Evolutionary conservation across 2,888 invertebrate species (phyloP).

Genomic region (Micropterix aruncella): DNA sequence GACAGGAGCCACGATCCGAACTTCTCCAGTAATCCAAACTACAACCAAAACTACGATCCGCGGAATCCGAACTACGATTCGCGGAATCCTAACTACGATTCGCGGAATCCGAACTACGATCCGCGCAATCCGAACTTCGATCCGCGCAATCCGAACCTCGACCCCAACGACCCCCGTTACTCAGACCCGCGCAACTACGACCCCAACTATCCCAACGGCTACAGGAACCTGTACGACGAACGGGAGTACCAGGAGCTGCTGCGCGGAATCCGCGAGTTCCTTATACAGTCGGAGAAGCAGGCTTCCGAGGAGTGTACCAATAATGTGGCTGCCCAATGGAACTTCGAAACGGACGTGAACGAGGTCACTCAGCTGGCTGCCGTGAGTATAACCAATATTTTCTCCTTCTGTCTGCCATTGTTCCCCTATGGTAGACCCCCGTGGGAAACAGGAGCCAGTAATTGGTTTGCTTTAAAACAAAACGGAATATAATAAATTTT

Average conservation of each 20-base stretch:
- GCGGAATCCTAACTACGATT: constrained; percentile 4
- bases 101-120: constrained; percentile 5
- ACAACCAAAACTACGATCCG: constrained; percentile 9
- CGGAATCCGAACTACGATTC: constrained; percentile 13
- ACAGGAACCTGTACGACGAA: constrained; percentile 26
- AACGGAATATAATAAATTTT: no score
- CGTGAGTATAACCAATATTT: constrained; percentile 39
- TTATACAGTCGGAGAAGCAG: constrained; percentile 59
- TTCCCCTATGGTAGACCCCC: no score
- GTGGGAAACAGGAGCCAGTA: no score
- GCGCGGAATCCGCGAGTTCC: constrained; percentile 39
- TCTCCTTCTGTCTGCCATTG: not conserved
- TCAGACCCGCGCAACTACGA: constrained; percentile 9
- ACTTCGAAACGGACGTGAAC: constrained; percentile 78
- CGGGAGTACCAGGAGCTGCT: constrained; percentile 29
- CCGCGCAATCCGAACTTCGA: constrained; percentile 4
- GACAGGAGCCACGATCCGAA: constrained; percentile 36
- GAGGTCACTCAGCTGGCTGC: constrained; percentile 70
- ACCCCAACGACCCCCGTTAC: constrained; percentile 4
- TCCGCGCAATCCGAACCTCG: constrained; percentile 17
- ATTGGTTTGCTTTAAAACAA: no score
- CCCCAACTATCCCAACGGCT: not conserved
- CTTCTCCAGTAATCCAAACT: constrained; percentile 32
- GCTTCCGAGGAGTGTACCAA: constrained; percentile 70
- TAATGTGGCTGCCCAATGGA: constrained; percentile 82